A percentile compares a stretch with the other conserved stretches of the same genome.
Conservation (phyloP, 2,888 invertebrate species). For the Archips crataeganus region DNA sequence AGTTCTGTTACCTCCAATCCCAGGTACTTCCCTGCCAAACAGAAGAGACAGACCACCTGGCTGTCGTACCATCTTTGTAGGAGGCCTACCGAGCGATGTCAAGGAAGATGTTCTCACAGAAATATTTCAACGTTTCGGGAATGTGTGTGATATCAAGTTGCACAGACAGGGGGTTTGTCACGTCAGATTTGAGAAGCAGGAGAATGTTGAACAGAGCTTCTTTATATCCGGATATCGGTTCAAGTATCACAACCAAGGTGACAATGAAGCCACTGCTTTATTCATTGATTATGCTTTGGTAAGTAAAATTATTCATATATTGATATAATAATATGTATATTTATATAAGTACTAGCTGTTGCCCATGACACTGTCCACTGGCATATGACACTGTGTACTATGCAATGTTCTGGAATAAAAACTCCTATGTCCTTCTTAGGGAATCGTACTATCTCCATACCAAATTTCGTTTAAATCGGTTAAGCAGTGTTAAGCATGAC, state of each 20-base stretch:
- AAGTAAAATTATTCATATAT: slow-evolving; percentile 44
- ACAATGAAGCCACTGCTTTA: slow-evolving; percentile 90
- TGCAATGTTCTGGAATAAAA: no score
- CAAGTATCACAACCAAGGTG: slow-evolving; percentile 89
- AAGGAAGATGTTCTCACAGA: slow-evolving; percentile 93
- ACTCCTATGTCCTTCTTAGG: no score
- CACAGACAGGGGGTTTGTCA: slow-evolving; percentile 97
- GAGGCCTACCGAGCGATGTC: slow-evolving; percentile 94
- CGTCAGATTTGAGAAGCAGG: slow-evolving; percentile 92
- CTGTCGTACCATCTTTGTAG: slow-evolving; percentile 96
- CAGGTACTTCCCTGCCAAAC: slow-evolving; percentile 91
- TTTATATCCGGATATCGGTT: slow-evolving; percentile 92
- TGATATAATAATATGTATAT: neutral
- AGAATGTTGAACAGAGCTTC: slow-evolving; percentile 94
- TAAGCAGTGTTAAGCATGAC: no score
- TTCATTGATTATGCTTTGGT: slow-evolving; percentile 95
- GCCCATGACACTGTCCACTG: no score
- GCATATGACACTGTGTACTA: no score
- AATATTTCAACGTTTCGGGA: slow-evolving; percentile 92
- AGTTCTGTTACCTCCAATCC: slow-evolving; percentile 93
- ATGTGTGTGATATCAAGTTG: slow-evolving; percentile 83
- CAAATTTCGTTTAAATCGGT: no score
- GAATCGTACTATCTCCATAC: no score
- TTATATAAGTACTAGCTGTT: no score
- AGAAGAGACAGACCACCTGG: slow-evolving; percentile 94